These are phyloP conservation scores for Sebastes steindachneri DNA, from an alignment of 2,797 vertebrate species.

Conservation along the genomic window DNA sequence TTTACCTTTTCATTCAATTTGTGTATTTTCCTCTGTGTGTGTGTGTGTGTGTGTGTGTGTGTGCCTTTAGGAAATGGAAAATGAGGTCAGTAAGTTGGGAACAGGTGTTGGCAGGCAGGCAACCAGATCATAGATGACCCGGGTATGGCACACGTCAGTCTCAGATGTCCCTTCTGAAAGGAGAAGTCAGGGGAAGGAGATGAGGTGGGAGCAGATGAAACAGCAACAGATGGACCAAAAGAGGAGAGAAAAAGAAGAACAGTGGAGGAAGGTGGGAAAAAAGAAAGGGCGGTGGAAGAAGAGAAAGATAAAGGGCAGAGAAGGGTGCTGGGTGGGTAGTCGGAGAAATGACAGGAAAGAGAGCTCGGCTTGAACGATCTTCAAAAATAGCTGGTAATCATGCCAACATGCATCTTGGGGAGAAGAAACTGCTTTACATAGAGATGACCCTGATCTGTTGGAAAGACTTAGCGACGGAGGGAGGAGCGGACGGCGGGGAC, in stretches of 20 bases:
- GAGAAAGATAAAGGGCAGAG: slow-evolving; percentile 5
- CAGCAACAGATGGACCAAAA: slow-evolving; percentile 19
- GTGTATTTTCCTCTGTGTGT: not conserved
- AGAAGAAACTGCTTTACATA: slow-evolving; percentile 15
- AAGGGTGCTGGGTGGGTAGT: not conserved
- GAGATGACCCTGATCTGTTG: slow-evolving; percentile 42
- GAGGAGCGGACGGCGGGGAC: slow-evolving; percentile 15
- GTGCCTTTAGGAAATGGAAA: not conserved
- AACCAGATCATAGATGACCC: not conserved
- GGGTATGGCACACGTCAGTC: slow-evolving; percentile 3
- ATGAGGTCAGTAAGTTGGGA: slow-evolving; percentile 22
- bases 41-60: not conserved
- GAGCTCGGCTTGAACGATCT: not conserved
- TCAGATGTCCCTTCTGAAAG: slow-evolving; percentile 21
- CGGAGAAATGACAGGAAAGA: not conserved
- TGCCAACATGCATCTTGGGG: slow-evolving; percentile 1
- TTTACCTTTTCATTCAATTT: not conserved
- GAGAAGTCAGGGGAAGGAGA: not conserved
- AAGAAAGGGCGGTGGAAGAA: not conserved
- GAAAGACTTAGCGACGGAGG: slow-evolving; percentile 20
- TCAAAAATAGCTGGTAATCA: slow-evolving; percentile 9
- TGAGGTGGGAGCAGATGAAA: slow-evolving; percentile 10
- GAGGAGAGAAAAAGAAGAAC: slow-evolving; percentile 4
- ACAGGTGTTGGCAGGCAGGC: slow-evolving; percentile 41
- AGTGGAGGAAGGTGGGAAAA: slow-evolving; percentile 14